phyloP scores from a whole-genome alignment of 1,140 invertebrate species.

The Cyphomyrmex costatus region DNA sequence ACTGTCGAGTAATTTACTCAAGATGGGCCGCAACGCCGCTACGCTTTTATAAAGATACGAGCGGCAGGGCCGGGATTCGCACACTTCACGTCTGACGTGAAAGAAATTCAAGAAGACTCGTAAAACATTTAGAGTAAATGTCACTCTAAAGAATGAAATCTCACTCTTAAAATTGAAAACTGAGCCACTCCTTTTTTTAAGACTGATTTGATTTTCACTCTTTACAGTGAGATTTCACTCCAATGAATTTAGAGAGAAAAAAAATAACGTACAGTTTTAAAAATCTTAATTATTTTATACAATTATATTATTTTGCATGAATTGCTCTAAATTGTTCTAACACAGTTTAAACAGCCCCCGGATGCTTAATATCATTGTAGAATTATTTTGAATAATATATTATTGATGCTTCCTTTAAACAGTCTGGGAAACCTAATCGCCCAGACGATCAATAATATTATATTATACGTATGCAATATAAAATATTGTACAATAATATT shows the following conservation, averaged over 20 bases:
- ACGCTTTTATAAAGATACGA: conserved; percentile 33
- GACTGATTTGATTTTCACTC: no score
- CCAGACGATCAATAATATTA: no score
- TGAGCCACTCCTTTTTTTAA: no score
- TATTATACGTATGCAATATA: no score
- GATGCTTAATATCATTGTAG: no score
- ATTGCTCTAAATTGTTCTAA: background rate
- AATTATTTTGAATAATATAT: no score
- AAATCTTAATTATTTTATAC: background rate
- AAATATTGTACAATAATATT: no score
- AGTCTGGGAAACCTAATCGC: no score
- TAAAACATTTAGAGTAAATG: background rate
- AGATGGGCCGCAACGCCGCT: conserved; percentile 15
- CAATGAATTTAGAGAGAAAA: background rate
- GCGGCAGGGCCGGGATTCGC: conserved; percentile 32
- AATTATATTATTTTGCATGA: background rate
- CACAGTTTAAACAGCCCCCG: background rate
- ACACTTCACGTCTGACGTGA: background rate
- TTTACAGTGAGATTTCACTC: no score
- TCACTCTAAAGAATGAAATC: no score
- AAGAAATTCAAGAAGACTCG: background rate
- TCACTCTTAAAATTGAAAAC: no score
- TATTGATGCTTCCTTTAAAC: no score
- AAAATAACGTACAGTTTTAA: background rate
- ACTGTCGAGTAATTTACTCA: conserved; percentile 56